phyloP scores from a whole-genome alignment of 2,113 vertebrate genomes.

The Tetrao urogallus region DNA sequence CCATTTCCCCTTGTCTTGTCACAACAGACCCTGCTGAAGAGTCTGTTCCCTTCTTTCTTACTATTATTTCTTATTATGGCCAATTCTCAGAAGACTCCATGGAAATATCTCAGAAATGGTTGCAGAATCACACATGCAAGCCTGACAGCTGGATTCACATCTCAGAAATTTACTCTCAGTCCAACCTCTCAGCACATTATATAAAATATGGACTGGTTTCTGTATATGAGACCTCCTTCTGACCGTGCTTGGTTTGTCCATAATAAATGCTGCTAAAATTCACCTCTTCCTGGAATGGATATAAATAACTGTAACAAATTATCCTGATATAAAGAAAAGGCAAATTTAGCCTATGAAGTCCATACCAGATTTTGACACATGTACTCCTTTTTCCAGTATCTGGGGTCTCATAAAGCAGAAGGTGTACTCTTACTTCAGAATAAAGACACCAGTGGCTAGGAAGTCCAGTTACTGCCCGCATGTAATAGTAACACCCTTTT shows the following conservation, averaged over 20 bases:
- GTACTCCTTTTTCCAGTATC: background rate
- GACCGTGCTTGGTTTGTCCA: background rate
- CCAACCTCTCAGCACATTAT: background rate
- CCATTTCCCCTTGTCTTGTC: too few species aligned
- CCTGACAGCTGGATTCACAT: background rate
- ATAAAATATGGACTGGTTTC: background rate
- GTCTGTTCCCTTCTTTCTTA: too few species aligned
- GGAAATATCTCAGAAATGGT: background rate
- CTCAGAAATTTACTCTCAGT: background rate
- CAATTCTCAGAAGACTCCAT: background rate
- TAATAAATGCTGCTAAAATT: background rate
- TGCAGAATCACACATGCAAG: background rate
- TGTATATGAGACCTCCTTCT: background rate
- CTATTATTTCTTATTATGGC: background rate
- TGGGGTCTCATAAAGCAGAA: background rate
- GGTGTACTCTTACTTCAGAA: background rate
- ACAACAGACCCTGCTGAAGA: too few species aligned
- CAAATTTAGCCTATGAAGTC: background rate
- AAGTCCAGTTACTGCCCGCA: background rate
- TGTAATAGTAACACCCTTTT: constrained; percentile 47
- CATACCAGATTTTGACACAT: background rate
- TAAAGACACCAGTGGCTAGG: constrained; percentile 15
- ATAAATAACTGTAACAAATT: background rate
- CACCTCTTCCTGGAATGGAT: background rate
- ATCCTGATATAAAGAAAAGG: background rate